These are phyloP conservation scores for Escarpia spicata DNA, from an alignment of 2,888 invertebrate genomes.

Conservation along the genomic window DNA sequence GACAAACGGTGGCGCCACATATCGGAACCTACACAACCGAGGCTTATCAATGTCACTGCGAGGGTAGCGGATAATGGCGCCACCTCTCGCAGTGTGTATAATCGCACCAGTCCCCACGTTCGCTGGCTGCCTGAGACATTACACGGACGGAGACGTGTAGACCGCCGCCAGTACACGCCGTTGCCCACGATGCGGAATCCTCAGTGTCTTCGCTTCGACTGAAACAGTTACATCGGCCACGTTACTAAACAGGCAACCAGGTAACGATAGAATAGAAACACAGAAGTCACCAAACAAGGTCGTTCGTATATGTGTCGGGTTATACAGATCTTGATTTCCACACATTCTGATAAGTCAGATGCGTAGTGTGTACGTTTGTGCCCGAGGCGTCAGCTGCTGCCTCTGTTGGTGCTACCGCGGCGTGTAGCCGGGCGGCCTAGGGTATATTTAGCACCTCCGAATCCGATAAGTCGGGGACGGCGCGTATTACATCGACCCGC, in stretches of 20 bases:
- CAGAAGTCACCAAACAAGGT: neutral
- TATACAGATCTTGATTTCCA: neutral
- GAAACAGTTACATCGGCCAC: neutral
- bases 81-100: neutral
- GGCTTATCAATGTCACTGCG: neutral
- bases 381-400: neutral
- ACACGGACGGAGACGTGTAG: neutral
- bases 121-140: neutral
- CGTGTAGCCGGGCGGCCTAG: neutral
- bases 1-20: neutral
- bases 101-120: neutral
- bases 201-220: neutral
- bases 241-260: neutral
- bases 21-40: neutral
- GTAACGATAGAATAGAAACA: neutral
- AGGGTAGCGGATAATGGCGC: neutral
- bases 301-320: neutral
- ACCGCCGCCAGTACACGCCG: neutral
- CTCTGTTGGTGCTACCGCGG: neutral
- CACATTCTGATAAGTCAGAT: neutral
- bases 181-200: neutral
- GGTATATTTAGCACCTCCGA: conserved; percentile 1
- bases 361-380: neutral
- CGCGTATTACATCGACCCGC: neutral
- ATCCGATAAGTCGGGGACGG: neutral